Evolutionary conservation across 2,113 vertebrate genomes (phyloP), one percentile per base, ranked within the genome.

Genomic region (Megaleporinus macrocephalus): DNA sequence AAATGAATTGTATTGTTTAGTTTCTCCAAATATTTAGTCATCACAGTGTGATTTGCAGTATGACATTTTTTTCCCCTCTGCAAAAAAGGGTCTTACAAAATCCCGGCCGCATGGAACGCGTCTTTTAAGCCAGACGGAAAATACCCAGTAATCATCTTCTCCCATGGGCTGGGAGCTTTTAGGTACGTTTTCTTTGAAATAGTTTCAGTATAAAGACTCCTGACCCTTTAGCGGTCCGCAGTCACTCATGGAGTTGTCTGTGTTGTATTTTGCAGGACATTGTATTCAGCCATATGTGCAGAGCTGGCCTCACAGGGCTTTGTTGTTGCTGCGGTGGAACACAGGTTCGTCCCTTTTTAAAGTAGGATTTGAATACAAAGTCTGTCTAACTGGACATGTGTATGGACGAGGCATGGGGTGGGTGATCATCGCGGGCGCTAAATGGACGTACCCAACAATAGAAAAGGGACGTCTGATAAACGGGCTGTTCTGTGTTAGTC

Each of bases 141-240:
- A 91, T 98, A 96, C 53, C 98, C 98, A 6, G 90, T 99, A 0
- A 82, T 99, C 11, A 71, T 99, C 86, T 98, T 99, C 89, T 98
- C 97, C 65, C 98, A 99, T 15, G 98, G 98, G 77, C 95, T 99
- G 1, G 98, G 97, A 91, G 97, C 96, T 22, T 98, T 99, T 90
- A 95, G 98, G 98, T 99, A 95, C 10, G 36, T 57, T 20, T 76
- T 1, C 44, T 74, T 78, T 41, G 18, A 76, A 73, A 11, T 16
- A 73, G n/a, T 18, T 47, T 14, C 33, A 11, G 33, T 57, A 57
- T 68, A 68, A 69, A 69, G 20, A 22, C 20, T 11, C 20, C n/a
- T 79, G 22, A 55, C 4, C 33, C 11, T 7, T 49, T 11, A 51
- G 4, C 30, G 0, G 15, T 30, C 27, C 57, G n/a, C 44, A 73